A percentile compares a stretch with the other conserved stretches of the same genome.
These are phyloP conservation scores for Forbesichthys agassizii DNA, from an alignment of 2,113 vertebrate genomes.

Conservation along the genomic window DNA sequence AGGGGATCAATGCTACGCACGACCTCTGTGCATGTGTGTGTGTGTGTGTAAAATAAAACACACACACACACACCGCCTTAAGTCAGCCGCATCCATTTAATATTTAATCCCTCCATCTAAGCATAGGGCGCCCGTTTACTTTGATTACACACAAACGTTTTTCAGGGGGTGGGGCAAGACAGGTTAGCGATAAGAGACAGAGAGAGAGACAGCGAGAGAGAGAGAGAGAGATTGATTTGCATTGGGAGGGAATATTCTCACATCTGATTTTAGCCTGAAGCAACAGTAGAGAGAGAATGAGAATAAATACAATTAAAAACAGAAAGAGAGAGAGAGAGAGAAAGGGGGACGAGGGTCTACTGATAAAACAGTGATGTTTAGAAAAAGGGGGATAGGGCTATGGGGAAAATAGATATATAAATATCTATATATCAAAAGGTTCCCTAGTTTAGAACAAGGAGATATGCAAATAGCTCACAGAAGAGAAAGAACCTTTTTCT, in stretches of 20 bases:
- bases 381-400: conserved; percentile 24
- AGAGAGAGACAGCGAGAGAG: conserved; percentile 47
- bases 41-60: conserved; percentile 68
- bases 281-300: conserved; percentile 45
- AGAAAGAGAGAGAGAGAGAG: conserved; percentile 27
- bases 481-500: background rate
- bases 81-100: conserved; percentile 77
- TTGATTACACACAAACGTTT: too few species aligned
- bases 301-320: conserved; percentile 41
- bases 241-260: conserved; percentile 70
- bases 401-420: conserved; percentile 32
- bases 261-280: conserved; percentile 70
- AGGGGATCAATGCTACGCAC: conserved; percentile 62
- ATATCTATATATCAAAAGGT: conserved; percentile 39
- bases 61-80: conserved; percentile 59
- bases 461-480: conserved; percentile 69
- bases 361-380: conserved; percentile 34
- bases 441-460: conserved; percentile 69
- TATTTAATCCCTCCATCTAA: conserved; percentile 73
- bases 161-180: too few species aligned
- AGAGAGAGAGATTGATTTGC: conserved; percentile 66
- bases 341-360: conserved; percentile 15
- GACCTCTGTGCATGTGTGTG: conserved; percentile 54
- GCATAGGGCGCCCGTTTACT: too few species aligned
- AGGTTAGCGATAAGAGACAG: background rate